Evolutionary conservation across 1,140 invertebrate genomes (phyloP), one percentile per base, ranked within the genome.

Genomic region (Trissolcus basalis): DNA sequence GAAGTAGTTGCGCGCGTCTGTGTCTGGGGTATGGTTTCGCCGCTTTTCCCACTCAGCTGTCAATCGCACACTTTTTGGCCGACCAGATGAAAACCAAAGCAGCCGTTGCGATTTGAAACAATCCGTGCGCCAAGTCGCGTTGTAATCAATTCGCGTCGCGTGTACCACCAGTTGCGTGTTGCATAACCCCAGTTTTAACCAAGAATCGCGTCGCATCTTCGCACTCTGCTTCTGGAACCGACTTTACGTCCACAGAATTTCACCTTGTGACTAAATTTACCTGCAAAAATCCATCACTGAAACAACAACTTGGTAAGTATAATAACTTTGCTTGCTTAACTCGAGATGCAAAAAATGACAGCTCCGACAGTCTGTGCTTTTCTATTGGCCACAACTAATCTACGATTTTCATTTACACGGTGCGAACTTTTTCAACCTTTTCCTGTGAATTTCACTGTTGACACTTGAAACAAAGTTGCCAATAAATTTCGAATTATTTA

Each of bases 161-260:
- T 76, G 71, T 85, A 78, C 83, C 81, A 87, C 83, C 81, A 86
- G 84, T 86, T 86, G 83, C 85, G 79, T 83, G 82, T 86, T 85
- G 84, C 84, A 79, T 85, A 86, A 86, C 80, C 68, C 54, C 69
- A 71, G 53, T 79, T 82, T 82, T 65, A 69, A 70, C 58, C n/a
- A 61, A 63, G 63, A 56, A 58, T 56, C 47, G 65, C 72, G 59
- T 68, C 54, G 53, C 61, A 44, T 73, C 68, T 55, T 27, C 13
- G 13, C 16, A 1, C 6, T 14, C 32, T 10, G 11, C 49, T 13
- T 6, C 19, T 27, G 19, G 19, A 27, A 27, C 19, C 19, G 19
- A 27, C 19, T 27, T 27, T 27, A 3, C 6, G 19, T 27, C 19
- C 19, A n/a, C n/a, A n/a, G n/a, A n/a, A n/a, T n/a, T n/a, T n/a